phyloP scores from a whole-genome alignment of 1,140 invertebrate genomes.

The Adoxophyes honmai region DNA sequence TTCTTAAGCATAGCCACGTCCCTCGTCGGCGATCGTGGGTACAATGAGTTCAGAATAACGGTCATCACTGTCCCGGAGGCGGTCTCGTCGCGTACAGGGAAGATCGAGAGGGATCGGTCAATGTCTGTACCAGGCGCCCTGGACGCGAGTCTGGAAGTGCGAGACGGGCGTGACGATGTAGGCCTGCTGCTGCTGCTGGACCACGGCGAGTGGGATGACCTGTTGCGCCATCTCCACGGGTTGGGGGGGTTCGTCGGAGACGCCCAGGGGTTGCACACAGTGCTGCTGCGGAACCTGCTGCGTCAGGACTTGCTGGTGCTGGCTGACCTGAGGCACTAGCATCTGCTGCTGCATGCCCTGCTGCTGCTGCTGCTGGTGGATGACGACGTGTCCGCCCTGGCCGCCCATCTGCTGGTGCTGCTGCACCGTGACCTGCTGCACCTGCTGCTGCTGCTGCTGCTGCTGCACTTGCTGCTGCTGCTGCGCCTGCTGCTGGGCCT shows the following conservation, averaged over 20 bases:
- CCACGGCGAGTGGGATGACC: slow-evolving; percentile 80
- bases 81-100: neutral
- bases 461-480: slow-evolving; percentile 56
- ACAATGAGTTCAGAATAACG: too few species aligned
- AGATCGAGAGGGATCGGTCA: slow-evolving; percentile 41
- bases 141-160: slow-evolving; percentile 76
- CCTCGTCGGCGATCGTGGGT: neutral
- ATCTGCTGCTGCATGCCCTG: slow-evolving; percentile 71
- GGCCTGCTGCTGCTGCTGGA: slow-evolving; percentile 78
- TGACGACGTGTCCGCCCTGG: slow-evolving; percentile 63
- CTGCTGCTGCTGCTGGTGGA: slow-evolving; percentile 71
- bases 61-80: neutral
- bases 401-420: slow-evolving; percentile 70
- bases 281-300: slow-evolving; percentile 67
- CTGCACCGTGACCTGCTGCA: slow-evolving; percentile 48
- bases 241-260: slow-evolving; percentile 64
- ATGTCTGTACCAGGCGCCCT: slow-evolving; percentile 74
- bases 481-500: slow-evolving; percentile 58
- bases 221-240: slow-evolving; percentile 79
- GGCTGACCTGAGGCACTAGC: slow-evolving; percentile 70
- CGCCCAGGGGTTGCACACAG: slow-evolving; percentile 70
- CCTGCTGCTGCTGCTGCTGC: slow-evolving; percentile 50
- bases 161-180: slow-evolving; percentile 81
- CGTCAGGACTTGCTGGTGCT: slow-evolving; percentile 71
- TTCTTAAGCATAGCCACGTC: neutral